phyloP scores from a whole-genome alignment of 2,113 vertebrate genomes.

The Stegastes partitus region DNA sequence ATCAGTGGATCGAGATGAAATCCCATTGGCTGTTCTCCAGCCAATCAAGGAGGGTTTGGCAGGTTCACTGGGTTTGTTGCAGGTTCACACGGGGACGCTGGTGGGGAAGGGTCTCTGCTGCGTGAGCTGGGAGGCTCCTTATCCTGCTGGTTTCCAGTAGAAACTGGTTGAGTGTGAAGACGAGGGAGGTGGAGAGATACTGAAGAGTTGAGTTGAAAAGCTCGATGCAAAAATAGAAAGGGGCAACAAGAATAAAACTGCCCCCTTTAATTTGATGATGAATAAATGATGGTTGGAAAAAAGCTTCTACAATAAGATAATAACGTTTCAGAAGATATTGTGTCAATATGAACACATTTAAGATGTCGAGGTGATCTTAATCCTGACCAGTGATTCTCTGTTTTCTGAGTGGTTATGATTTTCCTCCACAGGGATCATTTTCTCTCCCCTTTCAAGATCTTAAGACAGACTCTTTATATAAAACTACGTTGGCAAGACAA shows the following conservation, averaged over 20 bases:
- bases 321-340: too few relatives aligned
- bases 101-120: slow-evolving; percentile 30
- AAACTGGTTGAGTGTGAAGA: slow-evolving; percentile 7
- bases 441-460: neutral
- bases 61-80: slow-evolving; percentile 59
- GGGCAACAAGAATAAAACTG: neutral
- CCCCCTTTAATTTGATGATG: neutral
- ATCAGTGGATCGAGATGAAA: neutral
- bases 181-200: neutral
- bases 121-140: neutral
- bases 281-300: neutral
- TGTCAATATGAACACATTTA: neutral
- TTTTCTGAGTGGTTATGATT: neutral
- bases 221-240: neutral
- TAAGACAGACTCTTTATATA: neutral
- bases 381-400: neutral
- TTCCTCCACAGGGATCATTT: neutral
- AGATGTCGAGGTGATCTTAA: neutral
- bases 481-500: neutral
- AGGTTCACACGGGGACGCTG: slow-evolving; percentile 38
- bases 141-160: neutral
- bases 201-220: neutral
- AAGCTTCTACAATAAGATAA: too few relatives aligned
- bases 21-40: slow-evolving; percentile 46
- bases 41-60: slow-evolving; percentile 49